Evolutionary conservation across 2,113 vertebrate species (phyloP).

Genomic region (Nyctibius bracteatus): DNA sequence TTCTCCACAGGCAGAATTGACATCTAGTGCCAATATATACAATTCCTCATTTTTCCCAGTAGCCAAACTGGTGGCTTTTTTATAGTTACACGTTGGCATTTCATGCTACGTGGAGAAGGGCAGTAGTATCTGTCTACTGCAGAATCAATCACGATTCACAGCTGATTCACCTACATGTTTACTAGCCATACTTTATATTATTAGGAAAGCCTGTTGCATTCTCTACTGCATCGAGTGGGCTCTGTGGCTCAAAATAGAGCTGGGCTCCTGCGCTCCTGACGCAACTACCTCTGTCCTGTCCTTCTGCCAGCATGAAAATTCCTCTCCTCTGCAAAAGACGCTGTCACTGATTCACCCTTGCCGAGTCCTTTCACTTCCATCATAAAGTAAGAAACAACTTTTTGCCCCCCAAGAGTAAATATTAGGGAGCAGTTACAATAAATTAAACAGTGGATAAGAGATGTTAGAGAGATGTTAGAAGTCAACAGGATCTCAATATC

Average conservation of each 20-base stretch:
- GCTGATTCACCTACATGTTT: background rate
- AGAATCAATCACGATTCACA: background rate
- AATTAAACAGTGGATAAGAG: background rate
- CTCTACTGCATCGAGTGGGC: fast-evolving
- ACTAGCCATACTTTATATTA: too few relatives aligned
- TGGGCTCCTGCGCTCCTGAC: background rate
- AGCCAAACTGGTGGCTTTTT: background rate
- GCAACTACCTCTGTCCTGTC: background rate
- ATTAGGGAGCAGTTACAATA: background rate
- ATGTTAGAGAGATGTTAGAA: background rate
- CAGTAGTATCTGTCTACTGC: background rate
- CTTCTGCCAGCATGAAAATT: background rate
- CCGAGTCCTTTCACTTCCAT: background rate
- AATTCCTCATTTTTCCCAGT: background rate
- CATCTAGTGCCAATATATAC: background rate
- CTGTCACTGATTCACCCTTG: background rate
- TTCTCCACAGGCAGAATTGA: background rate
- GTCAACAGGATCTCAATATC: background rate
- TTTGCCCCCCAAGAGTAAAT: background rate
- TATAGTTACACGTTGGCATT: background rate
- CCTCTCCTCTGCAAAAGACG: background rate
- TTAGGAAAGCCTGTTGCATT: background rate
- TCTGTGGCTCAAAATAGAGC: background rate
- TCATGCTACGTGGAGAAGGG: background rate
- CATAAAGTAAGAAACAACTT: background rate